Percentiles rank a stretch among this genome's conserved stretches.
These are phyloP conservation scores for Salticus scenicus DNA, from an alignment of 2,888 invertebrate species.

Conservation along the genomic window DNA sequence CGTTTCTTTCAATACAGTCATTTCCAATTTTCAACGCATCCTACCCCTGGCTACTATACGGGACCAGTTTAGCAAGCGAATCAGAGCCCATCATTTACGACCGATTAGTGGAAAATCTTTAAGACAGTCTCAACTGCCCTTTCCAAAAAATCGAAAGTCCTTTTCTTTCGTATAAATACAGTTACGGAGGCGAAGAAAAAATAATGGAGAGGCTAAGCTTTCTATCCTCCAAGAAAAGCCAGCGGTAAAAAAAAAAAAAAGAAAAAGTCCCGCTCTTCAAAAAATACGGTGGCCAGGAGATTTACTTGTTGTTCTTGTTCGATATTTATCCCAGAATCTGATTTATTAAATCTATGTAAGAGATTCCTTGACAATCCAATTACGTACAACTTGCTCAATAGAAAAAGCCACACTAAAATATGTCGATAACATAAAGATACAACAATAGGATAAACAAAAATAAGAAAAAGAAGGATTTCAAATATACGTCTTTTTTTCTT, in stretches of 20 bases:
- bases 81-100: slow-evolving; percentile 57
- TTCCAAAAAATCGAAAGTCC: no score
- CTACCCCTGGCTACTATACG: slow-evolving; percentile 18
- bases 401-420: slow-evolving; percentile 29
- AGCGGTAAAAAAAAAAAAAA: neutral
- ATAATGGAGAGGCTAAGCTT: slow-evolving; percentile 32
- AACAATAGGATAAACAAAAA: no score
- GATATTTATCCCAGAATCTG: slow-evolving; percentile 60
- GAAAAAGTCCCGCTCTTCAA: slow-evolving; percentile 1
- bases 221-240: slow-evolving; percentile 32
- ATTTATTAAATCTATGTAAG: slow-evolving; percentile 64
- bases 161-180: slow-evolving; percentile 26
- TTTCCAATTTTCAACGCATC: slow-evolving; percentile 51
- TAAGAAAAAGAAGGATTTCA: slow-evolving; percentile 43
- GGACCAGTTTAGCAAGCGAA: no score
- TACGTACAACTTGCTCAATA: slow-evolving; percentile 52
- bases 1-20: slow-evolving; percentile 60
- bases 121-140: slow-evolving; percentile 53
- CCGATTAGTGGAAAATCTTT: slow-evolving; percentile 57
- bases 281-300: slow-evolving; percentile 5
- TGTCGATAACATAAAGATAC: slow-evolving; percentile 34
- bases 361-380: slow-evolving; percentile 61
- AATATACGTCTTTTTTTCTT: no score
- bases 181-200: slow-evolving; percentile 23
- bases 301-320: slow-evolving; percentile 44